Evolutionary conservation across 1,140 invertebrate genomes (phyloP).

Genomic region (Calliphora vicina): DNA sequence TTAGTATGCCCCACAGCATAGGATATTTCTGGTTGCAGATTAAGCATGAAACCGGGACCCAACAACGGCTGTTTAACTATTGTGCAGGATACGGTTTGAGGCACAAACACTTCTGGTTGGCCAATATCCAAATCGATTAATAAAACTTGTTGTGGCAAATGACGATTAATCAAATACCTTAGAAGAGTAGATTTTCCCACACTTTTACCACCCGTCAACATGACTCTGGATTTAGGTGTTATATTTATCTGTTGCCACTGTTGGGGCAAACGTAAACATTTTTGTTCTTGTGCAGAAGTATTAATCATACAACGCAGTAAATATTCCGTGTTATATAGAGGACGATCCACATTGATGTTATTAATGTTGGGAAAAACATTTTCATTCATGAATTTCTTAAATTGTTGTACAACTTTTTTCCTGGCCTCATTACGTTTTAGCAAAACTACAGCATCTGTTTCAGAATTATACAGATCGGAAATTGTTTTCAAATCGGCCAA

Average conservation of each 20-base stretch:
- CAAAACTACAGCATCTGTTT: constrained; percentile 51
- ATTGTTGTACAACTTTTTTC: constrained; percentile 43
- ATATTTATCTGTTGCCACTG: constrained; percentile 56
- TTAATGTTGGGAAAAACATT: constrained; percentile 62
- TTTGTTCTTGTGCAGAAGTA: constrained; percentile 42
- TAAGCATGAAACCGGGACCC: constrained; percentile 72
- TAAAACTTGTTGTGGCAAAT: constrained; percentile 66
- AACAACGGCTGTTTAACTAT: constrained; percentile 70
- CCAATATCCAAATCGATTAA: constrained; percentile 81
- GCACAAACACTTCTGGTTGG: constrained; percentile 77
- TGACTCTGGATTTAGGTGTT: constrained; percentile 44
- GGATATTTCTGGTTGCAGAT: constrained; percentile 55
- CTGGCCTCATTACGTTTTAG: constrained; percentile 48
- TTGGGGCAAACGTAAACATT: constrained; percentile 49
- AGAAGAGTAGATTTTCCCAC: constrained; percentile 79
- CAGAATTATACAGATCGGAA: constrained; percentile 39
- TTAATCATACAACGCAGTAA: constrained; percentile 54
- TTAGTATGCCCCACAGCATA: constrained; percentile 66
- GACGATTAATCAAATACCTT: constrained; percentile 72
- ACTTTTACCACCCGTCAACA: constrained; percentile 74
- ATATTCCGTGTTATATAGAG: constrained; percentile 47
- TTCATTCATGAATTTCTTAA: constrained; percentile 60
- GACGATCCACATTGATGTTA: constrained; percentile 44
- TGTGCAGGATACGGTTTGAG: constrained; percentile 72
- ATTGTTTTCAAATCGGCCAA: constrained; percentile 49